Evolutionary conservation across 2,888 invertebrate species (phyloP).

Genomic region (Phaonia tiefii): DNA sequence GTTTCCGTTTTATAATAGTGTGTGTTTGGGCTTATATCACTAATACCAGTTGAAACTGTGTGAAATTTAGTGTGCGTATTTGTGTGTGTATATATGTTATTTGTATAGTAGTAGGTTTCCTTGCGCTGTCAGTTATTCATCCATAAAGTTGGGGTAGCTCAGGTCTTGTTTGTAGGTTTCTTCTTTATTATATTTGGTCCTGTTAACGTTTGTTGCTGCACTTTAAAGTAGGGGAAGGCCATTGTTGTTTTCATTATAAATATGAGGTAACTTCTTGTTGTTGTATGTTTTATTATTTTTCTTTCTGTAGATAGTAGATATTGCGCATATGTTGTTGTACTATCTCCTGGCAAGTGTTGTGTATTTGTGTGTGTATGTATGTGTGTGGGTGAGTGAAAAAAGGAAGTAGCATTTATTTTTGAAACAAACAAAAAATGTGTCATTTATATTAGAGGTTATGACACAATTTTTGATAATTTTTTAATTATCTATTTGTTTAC

Average conservation of each 20-base stretch:
- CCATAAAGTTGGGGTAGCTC: constrained; percentile 66
- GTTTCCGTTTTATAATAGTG: too few relatives aligned
- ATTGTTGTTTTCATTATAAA: constrained; percentile 63
- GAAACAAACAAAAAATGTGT: constrained; percentile 65
- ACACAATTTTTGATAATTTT: constrained; percentile 64
- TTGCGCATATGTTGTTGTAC: constrained; percentile 5
- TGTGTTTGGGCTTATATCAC: too few relatives aligned
- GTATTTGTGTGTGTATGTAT: constrained; percentile 1
- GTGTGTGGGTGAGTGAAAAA: background rate
- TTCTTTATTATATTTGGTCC: constrained; percentile 47
- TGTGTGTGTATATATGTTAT: background rate
- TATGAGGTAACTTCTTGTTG: constrained; percentile 62
- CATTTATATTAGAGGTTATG: constrained; percentile 68
- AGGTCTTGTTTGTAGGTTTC: constrained; percentile 52
- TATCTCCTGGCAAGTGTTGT: background rate
- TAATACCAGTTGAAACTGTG: background rate
- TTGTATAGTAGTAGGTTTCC: background rate
- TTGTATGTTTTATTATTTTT: constrained; percentile 24
- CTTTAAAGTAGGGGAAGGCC: constrained; percentile 66
- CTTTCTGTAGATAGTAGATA: too few relatives aligned
- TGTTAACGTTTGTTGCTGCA: constrained; percentile 49
- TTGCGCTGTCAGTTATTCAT: background rate
- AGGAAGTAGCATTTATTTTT: constrained; percentile 45
- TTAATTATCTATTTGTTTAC: constrained; percentile 57
- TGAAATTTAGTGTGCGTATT: background rate